Percentiles rank a stretch among this genome's conserved stretches.
Conservation (phyloP, 2,113 vertebrate genomes). For the Casuarius casuarius region DNA sequence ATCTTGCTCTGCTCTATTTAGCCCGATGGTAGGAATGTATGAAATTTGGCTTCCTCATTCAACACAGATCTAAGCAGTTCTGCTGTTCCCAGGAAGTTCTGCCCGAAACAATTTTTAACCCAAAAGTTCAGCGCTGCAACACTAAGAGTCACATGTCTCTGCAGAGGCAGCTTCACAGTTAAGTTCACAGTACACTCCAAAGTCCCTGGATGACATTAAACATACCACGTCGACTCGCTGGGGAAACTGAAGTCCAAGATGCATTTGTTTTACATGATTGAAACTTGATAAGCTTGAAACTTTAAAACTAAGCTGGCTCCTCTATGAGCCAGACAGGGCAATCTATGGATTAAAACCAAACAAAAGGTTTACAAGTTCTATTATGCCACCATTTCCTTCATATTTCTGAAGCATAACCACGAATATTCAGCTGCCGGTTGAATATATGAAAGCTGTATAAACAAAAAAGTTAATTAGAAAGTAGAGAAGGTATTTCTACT, state of each 20-base stretch:
- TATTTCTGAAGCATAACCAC: not conserved
- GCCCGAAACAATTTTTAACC: not conserved
- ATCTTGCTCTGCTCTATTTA: fast-evolving
- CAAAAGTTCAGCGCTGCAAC: not conserved
- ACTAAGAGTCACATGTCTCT: not conserved
- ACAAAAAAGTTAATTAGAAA: conserved; percentile 55
- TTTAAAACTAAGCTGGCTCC: not conserved
- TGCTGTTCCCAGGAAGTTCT: not conserved
- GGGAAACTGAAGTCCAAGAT: not conserved
- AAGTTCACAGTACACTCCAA: not conserved
- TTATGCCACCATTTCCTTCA: not conserved
- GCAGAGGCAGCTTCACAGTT: not conserved
- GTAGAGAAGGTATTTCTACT: conserved; percentile 44
- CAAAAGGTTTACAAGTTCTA: not conserved
- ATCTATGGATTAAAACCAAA: not conserved
- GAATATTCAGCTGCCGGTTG: not conserved
- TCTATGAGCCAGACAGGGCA: not conserved
- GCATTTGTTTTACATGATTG: fast-evolving
- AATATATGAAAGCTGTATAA: not conserved
- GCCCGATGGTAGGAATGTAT: fast-evolving
- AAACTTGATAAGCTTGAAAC: fast-evolving
- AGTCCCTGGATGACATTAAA: not conserved
- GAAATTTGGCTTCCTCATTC: not conserved
- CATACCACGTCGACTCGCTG: not conserved
- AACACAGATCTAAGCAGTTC: not conserved